phyloP scores from a whole-genome alignment of 2,113 vertebrate genomes.

The Actinemys pallida region DNA sequence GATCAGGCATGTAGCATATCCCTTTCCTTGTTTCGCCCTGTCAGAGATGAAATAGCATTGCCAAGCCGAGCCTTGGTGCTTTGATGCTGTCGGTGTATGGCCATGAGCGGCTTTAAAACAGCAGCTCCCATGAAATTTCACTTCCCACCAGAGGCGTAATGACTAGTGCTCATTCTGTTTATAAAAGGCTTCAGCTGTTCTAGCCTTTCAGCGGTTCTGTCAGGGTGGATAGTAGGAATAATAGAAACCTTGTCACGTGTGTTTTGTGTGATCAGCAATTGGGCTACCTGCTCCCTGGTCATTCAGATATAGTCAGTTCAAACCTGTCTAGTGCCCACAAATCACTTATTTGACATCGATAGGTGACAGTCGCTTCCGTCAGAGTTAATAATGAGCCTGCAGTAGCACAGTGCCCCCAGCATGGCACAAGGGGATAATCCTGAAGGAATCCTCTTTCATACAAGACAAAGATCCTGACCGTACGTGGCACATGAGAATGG shows the following conservation, averaged over 20 bases:
- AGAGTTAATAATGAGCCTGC: not conserved
- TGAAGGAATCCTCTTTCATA: not conserved
- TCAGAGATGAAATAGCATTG: slow-evolving; percentile 31
- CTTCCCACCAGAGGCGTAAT: slow-evolving; percentile 19
- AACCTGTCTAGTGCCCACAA: not conserved
- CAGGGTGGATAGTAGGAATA: slow-evolving; percentile 15
- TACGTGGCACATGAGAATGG: rapidly evolving
- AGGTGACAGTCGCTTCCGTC: not conserved
- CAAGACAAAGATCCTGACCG: not conserved
- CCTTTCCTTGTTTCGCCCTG: not conserved
- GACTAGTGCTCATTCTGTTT: not conserved
- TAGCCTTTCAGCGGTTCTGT: not conserved
- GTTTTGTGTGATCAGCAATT: not conserved
- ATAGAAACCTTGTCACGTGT: rapidly evolving
- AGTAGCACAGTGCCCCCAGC: not conserved
- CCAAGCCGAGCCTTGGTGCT: slow-evolving; percentile 17
- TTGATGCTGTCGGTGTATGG: slow-evolving; percentile 4
- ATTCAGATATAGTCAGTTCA: not conserved
- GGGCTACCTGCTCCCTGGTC: not conserved
- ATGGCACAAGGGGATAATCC: not conserved
- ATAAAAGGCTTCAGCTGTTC: slow-evolving; percentile 11
- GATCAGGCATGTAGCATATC: slow-evolving; percentile 23
- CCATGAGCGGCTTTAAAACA: slow-evolving; percentile 34
- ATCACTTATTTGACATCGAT: not conserved
- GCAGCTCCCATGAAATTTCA: not conserved